Conservation (phyloP, 2,113 vertebrate species). For the Eptatretus burgeri region DNA sequence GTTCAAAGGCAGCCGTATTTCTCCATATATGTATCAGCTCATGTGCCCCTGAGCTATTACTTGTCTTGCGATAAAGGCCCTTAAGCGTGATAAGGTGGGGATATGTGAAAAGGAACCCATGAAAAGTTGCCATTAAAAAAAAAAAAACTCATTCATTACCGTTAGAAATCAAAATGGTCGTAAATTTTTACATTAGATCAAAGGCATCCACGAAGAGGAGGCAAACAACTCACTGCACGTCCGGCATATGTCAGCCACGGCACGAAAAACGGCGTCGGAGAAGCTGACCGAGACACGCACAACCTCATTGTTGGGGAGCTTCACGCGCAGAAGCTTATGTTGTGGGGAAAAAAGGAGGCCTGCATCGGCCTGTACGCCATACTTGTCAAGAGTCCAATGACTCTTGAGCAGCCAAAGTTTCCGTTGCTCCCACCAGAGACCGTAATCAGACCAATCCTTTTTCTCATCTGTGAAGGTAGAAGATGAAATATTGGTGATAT, state of each 20-base stretch:
- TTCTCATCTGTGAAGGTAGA: constrained; percentile 46
- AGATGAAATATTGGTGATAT: too few species aligned
- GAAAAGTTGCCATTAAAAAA: too few species aligned
- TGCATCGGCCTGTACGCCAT: constrained; percentile 81
- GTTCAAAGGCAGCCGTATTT: not conserved
- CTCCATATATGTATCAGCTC: too few species aligned
- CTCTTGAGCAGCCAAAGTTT: constrained; percentile 92
- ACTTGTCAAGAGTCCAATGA: constrained; percentile 95
- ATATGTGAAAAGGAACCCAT: too few species aligned
- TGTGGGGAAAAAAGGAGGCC: constrained; percentile 84
- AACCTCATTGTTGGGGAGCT: constrained; percentile 95
- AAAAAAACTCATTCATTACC: too few species aligned
- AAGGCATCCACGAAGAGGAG: not conserved
- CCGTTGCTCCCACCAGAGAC: constrained; percentile 98
- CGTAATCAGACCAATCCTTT: constrained; percentile 96
- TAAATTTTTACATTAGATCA: too few species aligned
- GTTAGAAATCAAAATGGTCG: too few species aligned
- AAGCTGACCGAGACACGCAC: constrained; percentile 99
- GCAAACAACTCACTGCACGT: constrained; percentile 71
- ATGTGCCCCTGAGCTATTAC: too few species aligned
- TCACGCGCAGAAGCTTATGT: constrained; percentile 78
- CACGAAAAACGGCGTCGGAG: constrained; percentile 93
- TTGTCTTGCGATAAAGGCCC: too few species aligned
- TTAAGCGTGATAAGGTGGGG: too few species aligned
- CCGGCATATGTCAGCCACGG: constrained; percentile 93